Conservation (phyloP, 2,113 vertebrate genomes). For the Siniperca knerii region DNA sequence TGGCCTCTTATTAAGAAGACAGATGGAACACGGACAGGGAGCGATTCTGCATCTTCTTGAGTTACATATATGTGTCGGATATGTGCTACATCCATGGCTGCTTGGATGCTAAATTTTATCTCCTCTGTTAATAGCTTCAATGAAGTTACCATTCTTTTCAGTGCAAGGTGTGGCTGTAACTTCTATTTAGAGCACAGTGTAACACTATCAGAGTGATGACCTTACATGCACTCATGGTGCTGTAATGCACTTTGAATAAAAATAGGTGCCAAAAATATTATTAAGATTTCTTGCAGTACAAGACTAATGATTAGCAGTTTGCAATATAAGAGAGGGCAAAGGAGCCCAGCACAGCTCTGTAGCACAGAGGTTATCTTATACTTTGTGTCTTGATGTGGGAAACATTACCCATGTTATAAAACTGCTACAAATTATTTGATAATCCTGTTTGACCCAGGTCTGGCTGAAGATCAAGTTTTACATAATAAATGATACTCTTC, state of each 20-base stretch:
- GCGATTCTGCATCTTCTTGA: slow-evolving; percentile 68
- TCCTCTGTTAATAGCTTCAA: slow-evolving; percentile 27
- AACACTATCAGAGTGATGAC: not conserved
- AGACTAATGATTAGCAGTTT: not conserved
- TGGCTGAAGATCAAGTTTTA: not conserved
- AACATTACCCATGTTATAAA: not conserved
- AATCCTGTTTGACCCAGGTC: not conserved
- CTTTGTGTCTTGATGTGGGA: not conserved
- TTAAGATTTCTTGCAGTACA: not conserved
- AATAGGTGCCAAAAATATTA: not conserved
- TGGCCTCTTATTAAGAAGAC: slow-evolving; percentile 82
- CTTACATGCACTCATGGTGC: too few species aligned
- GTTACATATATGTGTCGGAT: slow-evolving; percentile 73
- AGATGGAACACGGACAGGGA: slow-evolving; percentile 74
- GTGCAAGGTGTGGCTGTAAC: slow-evolving; percentile 26
- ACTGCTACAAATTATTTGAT: slow-evolving; percentile 9
- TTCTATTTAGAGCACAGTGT: not conserved
- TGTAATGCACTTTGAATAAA: not conserved
- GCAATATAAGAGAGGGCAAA: not conserved
- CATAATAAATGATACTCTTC: not conserved
- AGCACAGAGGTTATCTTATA: not conserved
- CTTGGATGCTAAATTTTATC: slow-evolving; percentile 41
- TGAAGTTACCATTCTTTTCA: slow-evolving; percentile 3
- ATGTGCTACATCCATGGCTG: slow-evolving; percentile 51
- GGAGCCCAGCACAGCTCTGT: not conserved